phyloP scores from a whole-genome alignment of 2,113 vertebrate species.

The Thymallus thymallus region DNA sequence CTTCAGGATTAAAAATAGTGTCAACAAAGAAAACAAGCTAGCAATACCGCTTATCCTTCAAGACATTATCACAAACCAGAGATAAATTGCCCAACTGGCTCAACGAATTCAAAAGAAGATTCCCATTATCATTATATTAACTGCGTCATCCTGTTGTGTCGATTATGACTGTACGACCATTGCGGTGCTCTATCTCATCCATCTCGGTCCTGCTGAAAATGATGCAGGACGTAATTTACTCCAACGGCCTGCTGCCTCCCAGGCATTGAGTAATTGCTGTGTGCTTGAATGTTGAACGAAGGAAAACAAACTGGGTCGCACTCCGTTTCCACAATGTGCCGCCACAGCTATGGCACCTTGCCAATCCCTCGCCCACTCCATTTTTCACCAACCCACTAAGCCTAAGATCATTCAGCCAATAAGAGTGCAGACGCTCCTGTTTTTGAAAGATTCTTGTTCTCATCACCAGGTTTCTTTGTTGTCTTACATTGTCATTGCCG shows the following conservation, averaged over 20 bases:
- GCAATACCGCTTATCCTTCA: background rate
- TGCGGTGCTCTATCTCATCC: constrained; percentile 48
- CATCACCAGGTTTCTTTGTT: background rate
- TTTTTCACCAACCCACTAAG: background rate
- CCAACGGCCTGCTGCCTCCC: constrained; percentile 39
- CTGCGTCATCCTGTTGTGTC: constrained; percentile 15
- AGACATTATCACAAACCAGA: background rate
- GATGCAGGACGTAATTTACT: constrained; percentile 58
- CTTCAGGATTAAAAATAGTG: background rate
- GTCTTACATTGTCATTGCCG: background rate
- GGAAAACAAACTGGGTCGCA: constrained; percentile 48
- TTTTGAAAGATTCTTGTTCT: background rate
- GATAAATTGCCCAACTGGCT: constrained; percentile 1
- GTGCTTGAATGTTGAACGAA: constrained; percentile 64
- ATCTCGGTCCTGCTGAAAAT: constrained; percentile 51
- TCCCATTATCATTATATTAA: constrained; percentile 24
- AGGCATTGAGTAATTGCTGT: constrained; percentile 58
- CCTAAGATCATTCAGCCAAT: background rate
- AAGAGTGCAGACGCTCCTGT: background rate
- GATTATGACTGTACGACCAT: constrained; percentile 15
- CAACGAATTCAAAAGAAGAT: constrained; percentile 44
- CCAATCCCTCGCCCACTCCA: background rate
- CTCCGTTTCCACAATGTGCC: constrained; percentile 25
- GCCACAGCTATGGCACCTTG: background rate
- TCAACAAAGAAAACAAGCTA: background rate